phyloP scores from a whole-genome alignment of 2,888 invertebrate genomes.

The Pollenia amentaria region DNA sequence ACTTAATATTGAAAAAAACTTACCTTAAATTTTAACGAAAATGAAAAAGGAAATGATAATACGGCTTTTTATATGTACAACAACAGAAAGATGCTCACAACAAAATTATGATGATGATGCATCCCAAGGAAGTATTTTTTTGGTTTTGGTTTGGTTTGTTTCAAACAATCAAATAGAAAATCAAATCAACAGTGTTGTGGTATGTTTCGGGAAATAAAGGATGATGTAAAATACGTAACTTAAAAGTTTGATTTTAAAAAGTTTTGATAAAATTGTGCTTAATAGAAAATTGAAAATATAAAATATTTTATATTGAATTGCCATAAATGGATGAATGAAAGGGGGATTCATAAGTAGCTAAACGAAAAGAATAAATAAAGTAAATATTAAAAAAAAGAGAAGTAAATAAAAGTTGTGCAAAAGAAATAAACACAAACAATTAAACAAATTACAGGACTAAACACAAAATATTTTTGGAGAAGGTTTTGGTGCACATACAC shows the following conservation, averaged over 20 bases:
- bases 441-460: constrained; percentile 27
- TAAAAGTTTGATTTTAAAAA: constrained; percentile 33
- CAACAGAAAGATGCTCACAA: constrained; percentile 62
- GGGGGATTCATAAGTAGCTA: constrained; percentile 70
- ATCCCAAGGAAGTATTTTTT: constrained; percentile 59
- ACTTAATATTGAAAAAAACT: constrained; percentile 45
- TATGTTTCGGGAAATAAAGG: constrained; percentile 47
- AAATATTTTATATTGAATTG: constrained; percentile 24
- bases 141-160: constrained; percentile 34
- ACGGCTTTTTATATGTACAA: constrained; percentile 74
- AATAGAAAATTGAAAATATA: constrained; percentile 37
- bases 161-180: constrained; percentile 61
- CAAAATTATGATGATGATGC: constrained; percentile 61
- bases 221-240: constrained; percentile 40
- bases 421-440: constrained; percentile 30
- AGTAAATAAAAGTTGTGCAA: constrained; percentile 51
- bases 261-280: constrained; percentile 57
- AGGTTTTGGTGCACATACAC: constrained; percentile 55
- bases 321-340: constrained; percentile 17
- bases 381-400: constrained; percentile 18
- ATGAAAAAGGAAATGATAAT: constrained; percentile 72
- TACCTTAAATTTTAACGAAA: constrained; percentile 71
- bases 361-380: constrained; percentile 46
- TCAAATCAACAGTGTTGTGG: constrained; percentile 72
- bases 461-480: constrained; percentile 38